These are phyloP conservation scores for Drosophila ficusphila DNA, from an alignment of 1,140 invertebrate genomes.

Conservation along the genomic window DNA sequence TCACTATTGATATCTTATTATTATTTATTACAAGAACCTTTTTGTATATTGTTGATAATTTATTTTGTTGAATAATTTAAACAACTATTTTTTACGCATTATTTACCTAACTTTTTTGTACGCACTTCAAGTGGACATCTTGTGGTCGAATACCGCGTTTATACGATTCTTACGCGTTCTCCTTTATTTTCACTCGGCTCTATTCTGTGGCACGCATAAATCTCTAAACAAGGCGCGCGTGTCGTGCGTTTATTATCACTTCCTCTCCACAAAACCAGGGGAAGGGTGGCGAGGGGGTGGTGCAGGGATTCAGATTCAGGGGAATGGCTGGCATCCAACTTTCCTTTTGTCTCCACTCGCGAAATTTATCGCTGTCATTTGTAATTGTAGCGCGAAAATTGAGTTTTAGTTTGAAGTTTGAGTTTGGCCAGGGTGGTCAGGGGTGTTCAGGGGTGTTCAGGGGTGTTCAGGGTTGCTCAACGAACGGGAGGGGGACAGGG, in stretches of 20 bases:
- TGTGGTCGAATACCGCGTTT: neutral
- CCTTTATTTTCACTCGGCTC: conserved; percentile 22
- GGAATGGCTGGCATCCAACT: conserved; percentile 48
- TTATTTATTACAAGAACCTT: too few relatives aligned
- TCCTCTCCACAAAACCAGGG: conserved; percentile 50
- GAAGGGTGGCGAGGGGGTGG: neutral
- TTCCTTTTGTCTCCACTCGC: conserved; percentile 68
- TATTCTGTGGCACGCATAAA: conserved; percentile 73
- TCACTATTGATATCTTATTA: too few relatives aligned
- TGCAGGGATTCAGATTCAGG: conserved; percentile 14
- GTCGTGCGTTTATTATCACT: conserved; percentile 79
- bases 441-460: conserved; percentile 5
- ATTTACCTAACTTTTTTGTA: neutral
- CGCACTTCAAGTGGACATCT: neutral
- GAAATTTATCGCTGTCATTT: conserved; percentile 81
- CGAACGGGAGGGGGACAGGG: neutral
- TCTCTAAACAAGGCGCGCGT: conserved; percentile 79
- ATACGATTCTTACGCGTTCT: conserved; percentile 24
- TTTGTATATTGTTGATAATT: too few relatives aligned
- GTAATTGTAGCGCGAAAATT: conserved; percentile 81
- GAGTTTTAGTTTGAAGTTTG: conserved; percentile 81
- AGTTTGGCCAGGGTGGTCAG: conserved; percentile 48
- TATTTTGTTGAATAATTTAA: too few relatives aligned
- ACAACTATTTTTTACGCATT: too few relatives aligned
- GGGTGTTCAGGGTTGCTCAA: neutral